phyloP scores from a whole-genome alignment of 37 sponge, comb jelly and placozoan genomes.

The Axinella damicornis region DNA sequence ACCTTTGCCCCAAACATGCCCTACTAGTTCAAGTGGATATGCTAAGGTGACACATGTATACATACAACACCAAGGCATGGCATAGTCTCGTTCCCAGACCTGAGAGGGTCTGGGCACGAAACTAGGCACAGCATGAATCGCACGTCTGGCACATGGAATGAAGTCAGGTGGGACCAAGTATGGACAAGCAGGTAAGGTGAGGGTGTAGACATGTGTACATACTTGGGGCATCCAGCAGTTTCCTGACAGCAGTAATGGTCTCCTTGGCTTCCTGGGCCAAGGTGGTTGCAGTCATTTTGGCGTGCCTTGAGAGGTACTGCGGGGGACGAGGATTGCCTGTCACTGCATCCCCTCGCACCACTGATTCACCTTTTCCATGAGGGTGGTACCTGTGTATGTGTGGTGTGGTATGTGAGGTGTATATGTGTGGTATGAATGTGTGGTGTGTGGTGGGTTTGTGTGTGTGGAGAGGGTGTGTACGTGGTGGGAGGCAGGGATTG shows the following conservation, averaged over 20 bases:
- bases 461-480: not conserved
- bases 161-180: no score
- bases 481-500: not conserved
- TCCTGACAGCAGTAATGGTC: conserved; percentile 48
- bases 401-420: not conserved
- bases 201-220: not conserved
- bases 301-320: conserved; percentile 73
- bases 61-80: no score
- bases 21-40: no score
- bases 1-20: no score
- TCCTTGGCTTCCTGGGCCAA: conserved; percentile 82
- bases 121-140: no score
- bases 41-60: no score
- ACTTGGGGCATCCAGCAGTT: conserved; percentile 62
- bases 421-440: no score
- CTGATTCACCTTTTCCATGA: conserved; percentile 70
- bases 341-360: conserved; percentile 65
- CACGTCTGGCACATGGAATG: no score
- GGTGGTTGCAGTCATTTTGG: conserved; percentile 57
- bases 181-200: no score
- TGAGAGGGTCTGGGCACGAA: no score
- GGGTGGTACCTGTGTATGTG: conserved; percentile 58
- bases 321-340: conserved; percentile 86
- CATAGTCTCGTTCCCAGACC: no score
- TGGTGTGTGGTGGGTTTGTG: not conserved